These are phyloP conservation scores for Albula goreensis DNA, from an alignment of 2,113 vertebrate species.

Conservation along the genomic window DNA sequence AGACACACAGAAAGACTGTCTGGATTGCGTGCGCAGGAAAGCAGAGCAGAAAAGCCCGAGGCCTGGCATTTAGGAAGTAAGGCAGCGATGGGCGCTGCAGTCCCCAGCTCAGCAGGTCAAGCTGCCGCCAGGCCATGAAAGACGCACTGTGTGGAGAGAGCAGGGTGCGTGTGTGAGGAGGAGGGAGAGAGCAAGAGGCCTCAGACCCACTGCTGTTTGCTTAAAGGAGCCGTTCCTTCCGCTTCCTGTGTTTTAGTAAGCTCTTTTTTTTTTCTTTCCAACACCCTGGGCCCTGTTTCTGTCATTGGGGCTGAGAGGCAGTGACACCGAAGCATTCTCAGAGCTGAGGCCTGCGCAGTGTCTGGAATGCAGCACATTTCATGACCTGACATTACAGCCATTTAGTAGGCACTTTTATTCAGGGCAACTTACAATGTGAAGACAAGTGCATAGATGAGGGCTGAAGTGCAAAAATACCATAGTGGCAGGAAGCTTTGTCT, in stretches of 20 bases:
- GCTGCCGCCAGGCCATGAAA: background rate
- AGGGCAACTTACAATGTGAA: no score
- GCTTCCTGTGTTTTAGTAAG: constrained; percentile 25
- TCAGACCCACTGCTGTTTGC: constrained; percentile 32
- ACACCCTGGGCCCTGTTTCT: constrained; percentile 24
- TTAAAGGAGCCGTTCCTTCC: constrained; percentile 29
- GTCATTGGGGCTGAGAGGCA: background rate
- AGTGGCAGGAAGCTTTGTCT: no score
- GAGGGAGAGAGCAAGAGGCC: background rate
- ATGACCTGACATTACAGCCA: no score
- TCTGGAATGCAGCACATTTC: no score
- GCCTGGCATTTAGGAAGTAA: no score
- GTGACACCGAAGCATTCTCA: no score
- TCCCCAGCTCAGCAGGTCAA: background rate
- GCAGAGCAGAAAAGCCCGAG: background rate
- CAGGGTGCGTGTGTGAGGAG: background rate
- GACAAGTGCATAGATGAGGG: no score
- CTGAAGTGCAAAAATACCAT: no score
- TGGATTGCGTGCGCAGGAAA: no score
- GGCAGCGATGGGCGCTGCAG: background rate
- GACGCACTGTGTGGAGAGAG: background rate
- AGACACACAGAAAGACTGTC: no score
- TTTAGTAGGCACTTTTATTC: no score
- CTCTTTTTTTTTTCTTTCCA: background rate
- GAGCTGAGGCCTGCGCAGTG: no score